These are phyloP conservation scores for Podarcis raffonei DNA, from an alignment of 2,113 vertebrate species.

Conservation along the genomic window DNA sequence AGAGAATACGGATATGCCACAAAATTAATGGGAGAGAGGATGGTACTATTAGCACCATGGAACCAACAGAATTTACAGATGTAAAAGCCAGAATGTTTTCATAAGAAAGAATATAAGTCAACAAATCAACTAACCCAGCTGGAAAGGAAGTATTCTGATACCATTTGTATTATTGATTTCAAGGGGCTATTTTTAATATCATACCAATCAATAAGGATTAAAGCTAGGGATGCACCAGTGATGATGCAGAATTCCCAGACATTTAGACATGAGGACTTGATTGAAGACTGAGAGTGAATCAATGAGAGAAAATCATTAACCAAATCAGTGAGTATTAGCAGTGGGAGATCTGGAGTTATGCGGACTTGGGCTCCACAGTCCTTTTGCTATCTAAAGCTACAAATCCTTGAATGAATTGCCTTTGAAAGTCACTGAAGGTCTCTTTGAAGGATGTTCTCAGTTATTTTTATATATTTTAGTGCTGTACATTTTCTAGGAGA, in stretches of 20 bases:
- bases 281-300: conserved; percentile 59
- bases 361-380: conserved; percentile 59
- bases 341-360: conserved; percentile 42
- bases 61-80: conserved; percentile 35
- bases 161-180: conserved; percentile 49
- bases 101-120: conserved; percentile 35
- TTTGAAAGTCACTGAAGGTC: not conserved
- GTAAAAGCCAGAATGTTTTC: conserved; percentile 37
- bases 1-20: not conserved
- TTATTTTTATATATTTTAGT: conserved; percentile 30
- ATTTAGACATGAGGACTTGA: conserved; percentile 52
- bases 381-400: conserved; percentile 19
- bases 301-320: conserved; percentile 52
- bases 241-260: conserved; percentile 34
- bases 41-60: conserved; percentile 14
- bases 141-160: conserved; percentile 45
- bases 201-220: conserved; percentile 46
- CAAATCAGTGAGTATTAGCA: conserved; percentile 45
- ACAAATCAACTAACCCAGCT: conserved; percentile 55
- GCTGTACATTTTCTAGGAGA: not conserved
- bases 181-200: conserved; percentile 38
- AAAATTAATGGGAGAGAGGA: conserved; percentile 7
- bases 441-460: conserved; percentile 36
- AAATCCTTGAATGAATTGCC: conserved; percentile 19
- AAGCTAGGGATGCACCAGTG: conserved; percentile 34